Percentiles rank a stretch among this genome's conserved stretches.
Conservation (phyloP, 2,888 invertebrate genomes). For the Luffia ferchaultella region DNA sequence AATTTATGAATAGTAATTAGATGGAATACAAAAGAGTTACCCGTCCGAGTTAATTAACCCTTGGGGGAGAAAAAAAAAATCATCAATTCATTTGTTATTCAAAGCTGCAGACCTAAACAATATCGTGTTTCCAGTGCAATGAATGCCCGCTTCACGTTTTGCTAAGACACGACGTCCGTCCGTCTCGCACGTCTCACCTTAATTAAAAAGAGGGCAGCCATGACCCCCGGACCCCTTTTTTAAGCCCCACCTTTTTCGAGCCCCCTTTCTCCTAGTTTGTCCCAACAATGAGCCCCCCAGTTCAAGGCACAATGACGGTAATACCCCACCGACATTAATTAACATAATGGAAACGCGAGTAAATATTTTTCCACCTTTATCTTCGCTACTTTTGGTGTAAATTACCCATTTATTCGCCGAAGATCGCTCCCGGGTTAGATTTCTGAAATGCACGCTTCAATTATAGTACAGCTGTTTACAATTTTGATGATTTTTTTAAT, state of each 20-base stretch:
- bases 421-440: background rate
- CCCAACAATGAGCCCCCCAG: slow-evolving; percentile 1
- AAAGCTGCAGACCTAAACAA: background rate
- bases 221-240: background rate
- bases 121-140: background rate
- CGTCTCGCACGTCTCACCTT: slow-evolving; percentile 6
- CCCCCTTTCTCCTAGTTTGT: background rate
- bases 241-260: background rate
- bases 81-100: background rate
- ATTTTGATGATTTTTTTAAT: background rate
- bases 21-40: no score
- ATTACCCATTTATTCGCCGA: background rate
- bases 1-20: no score
- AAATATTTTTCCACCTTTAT: slow-evolving; percentile 35
- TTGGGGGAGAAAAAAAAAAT: no score
- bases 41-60: no score
- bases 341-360: slow-evolving; percentile 31
- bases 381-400: slow-evolving; percentile 5
- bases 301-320: slow-evolving; percentile 11
- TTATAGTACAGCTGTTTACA: no score
- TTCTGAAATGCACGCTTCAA: background rate
- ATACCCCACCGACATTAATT: slow-evolving; percentile 24
- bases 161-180: slow-evolving; percentile 3
- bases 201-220: slow-evolving; percentile 6
- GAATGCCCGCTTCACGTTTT: no score